Conservation (phyloP, 1,140 invertebrate genomes). For the Pseudomyrmex sp. region DNA sequence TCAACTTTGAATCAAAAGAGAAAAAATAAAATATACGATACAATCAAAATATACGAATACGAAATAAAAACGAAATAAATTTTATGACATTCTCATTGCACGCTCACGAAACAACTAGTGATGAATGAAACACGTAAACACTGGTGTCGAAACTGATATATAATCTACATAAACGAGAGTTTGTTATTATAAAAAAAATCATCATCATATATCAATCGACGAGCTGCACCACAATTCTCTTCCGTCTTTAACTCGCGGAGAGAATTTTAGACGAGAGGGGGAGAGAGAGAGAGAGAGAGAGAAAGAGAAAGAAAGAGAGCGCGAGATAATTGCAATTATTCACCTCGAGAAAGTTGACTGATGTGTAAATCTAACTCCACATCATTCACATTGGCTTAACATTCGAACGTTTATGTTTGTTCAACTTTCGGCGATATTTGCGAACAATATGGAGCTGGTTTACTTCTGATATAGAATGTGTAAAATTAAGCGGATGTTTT, state of each 20-base stretch:
- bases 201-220: slow-evolving; percentile 64
- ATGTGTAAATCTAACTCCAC: not conserved
- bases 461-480: slow-evolving; percentile 20
- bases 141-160: slow-evolving; percentile 14
- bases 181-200: slow-evolving; percentile 60
- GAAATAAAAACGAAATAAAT: no score
- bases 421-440: no score
- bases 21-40: no score
- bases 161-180: slow-evolving; percentile 44
- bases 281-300: not conserved
- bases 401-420: no score
- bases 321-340: slow-evolving; percentile 22
- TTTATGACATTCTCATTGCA: not conserved
- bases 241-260: slow-evolving; percentile 3
- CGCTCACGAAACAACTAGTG: slow-evolving; percentile 49
- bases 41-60: no score
- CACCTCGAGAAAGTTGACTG: slow-evolving; percentile 40
- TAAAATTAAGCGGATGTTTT: slow-evolving; percentile 36
- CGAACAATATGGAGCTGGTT: no score
- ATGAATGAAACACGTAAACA: slow-evolving; percentile 51
- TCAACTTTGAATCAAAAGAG: no score
- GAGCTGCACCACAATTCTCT: not conserved
- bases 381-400: no score
- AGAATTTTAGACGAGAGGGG: not conserved
- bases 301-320: not conserved